Percentiles rank a stretch among this genome's conserved stretches.
Evolutionary conservation across 2,113 vertebrate species (phyloP).

Genomic region (Stigmatopora argus): DNA sequence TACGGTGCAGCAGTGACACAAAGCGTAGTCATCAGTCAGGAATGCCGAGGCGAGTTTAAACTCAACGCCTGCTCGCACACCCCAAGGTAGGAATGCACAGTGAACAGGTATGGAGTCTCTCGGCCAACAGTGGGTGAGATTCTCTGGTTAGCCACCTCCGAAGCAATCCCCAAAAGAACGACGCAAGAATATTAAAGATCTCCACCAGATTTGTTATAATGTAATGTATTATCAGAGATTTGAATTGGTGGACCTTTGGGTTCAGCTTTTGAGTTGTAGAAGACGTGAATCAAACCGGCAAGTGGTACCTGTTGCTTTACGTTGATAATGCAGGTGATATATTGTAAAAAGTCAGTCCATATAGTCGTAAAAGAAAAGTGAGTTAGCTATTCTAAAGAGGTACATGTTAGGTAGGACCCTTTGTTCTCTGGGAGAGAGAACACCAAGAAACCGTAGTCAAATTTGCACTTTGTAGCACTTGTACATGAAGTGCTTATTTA

Average conservation of each 20-base stretch:
- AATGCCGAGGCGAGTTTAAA: conserved; percentile 67
- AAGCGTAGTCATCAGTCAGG: conserved; percentile 47
- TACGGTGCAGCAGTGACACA: conserved; percentile 37
- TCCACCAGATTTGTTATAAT: background rate
- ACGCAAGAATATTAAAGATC: conserved; percentile 10
- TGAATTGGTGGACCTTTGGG: background rate
- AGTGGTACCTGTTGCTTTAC: background rate
- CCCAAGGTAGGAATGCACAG: conserved; percentile 51
- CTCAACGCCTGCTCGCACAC: conserved; percentile 45
- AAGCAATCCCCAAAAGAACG: conserved; percentile 3
- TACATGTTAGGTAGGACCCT: background rate
- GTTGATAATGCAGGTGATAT: background rate
- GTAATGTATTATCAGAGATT: background rate
- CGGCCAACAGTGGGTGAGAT: background rate
- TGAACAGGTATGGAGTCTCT: conserved; percentile 52
- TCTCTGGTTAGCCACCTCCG: conserved; percentile 3
- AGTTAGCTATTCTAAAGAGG: conserved; percentile 6
- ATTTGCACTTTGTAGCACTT: conserved; percentile 26
- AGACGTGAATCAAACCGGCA: background rate
- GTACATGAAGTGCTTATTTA: conserved; percentile 39
- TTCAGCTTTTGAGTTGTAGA: background rate
- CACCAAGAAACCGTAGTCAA: conserved; percentile 13
- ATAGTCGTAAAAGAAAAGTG: background rate
- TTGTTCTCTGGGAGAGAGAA: background rate
- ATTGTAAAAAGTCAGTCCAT: background rate